Evolutionary conservation across 2,797 vertebrate genomes (phyloP).

Genomic region (Epinephelus coioides): DNA sequence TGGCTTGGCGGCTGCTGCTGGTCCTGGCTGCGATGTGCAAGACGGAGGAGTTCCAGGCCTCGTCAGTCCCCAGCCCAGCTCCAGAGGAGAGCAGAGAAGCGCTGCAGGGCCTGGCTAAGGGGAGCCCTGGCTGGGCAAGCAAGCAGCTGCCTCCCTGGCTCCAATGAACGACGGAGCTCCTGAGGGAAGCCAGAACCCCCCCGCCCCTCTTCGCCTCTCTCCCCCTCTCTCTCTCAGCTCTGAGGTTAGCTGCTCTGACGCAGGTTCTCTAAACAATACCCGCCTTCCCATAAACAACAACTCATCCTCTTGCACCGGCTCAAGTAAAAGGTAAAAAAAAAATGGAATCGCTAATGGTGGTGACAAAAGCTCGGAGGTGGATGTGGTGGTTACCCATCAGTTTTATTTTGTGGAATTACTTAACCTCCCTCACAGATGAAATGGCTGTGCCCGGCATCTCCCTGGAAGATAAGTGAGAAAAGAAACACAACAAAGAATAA

Average conservation of each 20-base stretch:
- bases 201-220: conserved; percentile 14
- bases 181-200: conserved; percentile 63
- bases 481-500: conserved; percentile 68
- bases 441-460: conserved; percentile 64
- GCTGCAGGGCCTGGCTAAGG: conserved; percentile 83
- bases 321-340: conserved; percentile 51
- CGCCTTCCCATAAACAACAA: conserved; percentile 55
- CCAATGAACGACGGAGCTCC: conserved; percentile 61
- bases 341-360: conserved; percentile 45
- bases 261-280: conserved; percentile 60
- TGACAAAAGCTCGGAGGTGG: conserved; percentile 36
- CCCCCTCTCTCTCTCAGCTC: conserved; percentile 12
- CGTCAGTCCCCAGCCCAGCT: conserved; percentile 65
- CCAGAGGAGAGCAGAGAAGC: conserved; percentile 73
- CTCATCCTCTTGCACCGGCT: conserved; percentile 19
- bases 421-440: conserved; percentile 66
- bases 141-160: conserved; percentile 82
- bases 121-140: conserved; percentile 75
- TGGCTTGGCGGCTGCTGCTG: conserved; percentile 69
- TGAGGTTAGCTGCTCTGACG: conserved; percentile 53
- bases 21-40: conserved; percentile 77
- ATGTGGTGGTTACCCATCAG: conserved; percentile 53
- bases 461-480: conserved; percentile 60
- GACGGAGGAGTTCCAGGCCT: conserved; percentile 76
- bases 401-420: conserved; percentile 73